Percentiles rank a stretch among this genome's conserved stretches.
Conservation (phyloP, 2,797 vertebrate genomes). For the Hephaestus fuliginosus region DNA sequence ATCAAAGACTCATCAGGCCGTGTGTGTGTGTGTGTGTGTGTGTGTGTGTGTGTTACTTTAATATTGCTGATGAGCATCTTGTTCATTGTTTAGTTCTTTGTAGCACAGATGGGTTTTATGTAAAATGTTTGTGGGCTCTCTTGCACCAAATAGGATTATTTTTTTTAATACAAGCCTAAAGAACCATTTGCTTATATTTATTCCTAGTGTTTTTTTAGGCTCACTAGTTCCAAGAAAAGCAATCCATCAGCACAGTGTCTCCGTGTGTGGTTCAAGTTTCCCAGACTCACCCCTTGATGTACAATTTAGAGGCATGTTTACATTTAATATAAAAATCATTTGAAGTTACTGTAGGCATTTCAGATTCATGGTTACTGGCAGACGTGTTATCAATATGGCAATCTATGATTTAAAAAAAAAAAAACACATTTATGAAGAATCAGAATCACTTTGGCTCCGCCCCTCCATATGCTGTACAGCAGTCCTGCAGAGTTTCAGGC, state of each 20-base stretch:
- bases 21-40: neutral
- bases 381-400: constrained; percentile 1
- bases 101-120: neutral
- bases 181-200: neutral
- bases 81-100: neutral
- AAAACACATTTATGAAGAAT: constrained; percentile 1
- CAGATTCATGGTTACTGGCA: neutral
- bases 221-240: neutral
- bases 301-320: neutral
- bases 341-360: neutral
- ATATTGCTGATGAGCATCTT: neutral
- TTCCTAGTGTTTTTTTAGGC: neutral
- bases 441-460: constrained; percentile 4
- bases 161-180: constrained; percentile 4
- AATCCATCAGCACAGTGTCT: neutral
- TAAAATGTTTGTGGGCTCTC: neutral
- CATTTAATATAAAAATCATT: neutral
- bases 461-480: constrained; percentile 7
- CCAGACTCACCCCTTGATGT: neutral
- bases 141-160: neutral
- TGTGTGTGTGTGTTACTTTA: neutral
- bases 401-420: constrained; percentile 12
- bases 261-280: neutral
- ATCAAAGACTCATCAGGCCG: too few species aligned
- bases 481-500: constrained; percentile 7